Conservation (phyloP, 1,140 invertebrate genomes). For the Laupala kohalensis region DNA sequence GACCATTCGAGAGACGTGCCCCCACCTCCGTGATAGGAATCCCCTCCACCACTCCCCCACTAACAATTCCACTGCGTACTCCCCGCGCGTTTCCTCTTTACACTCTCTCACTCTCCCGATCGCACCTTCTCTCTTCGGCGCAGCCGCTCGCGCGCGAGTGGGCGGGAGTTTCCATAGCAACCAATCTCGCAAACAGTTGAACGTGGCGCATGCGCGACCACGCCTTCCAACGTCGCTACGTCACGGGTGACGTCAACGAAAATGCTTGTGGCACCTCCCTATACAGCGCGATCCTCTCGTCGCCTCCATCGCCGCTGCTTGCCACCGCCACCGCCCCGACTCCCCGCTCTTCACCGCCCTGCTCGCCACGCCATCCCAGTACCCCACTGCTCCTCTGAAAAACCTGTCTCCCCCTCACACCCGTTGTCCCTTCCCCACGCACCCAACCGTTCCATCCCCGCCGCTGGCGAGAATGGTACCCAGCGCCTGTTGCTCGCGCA, state of each 20-base stretch:
- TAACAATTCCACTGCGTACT: too few species aligned
- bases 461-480: neutral
- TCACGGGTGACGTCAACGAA: too few species aligned
- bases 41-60: neutral
- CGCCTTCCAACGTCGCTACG: neutral
- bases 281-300: too few species aligned
- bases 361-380: too few species aligned
- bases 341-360: neutral
- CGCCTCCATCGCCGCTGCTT: too few species aligned
- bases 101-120: neutral
- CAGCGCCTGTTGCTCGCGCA: conserved; percentile 1
- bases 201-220: neutral
- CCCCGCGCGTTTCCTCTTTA: too few species aligned
- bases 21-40: neutral
- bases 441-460: neutral
- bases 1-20: too few species aligned
- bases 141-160: neutral
- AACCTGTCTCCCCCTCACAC: neutral
- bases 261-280: too few species aligned
- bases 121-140: neutral
- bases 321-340: neutral
- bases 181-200: neutral
- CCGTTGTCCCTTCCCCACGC: too few species aligned
- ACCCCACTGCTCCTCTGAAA: neutral
- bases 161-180: conserved; percentile 5